Evolutionary conservation across 2,888 invertebrate species (phyloP), one percentile per base, ranked within the genome.

Genomic region (Drosophila aldrichi): DNA sequence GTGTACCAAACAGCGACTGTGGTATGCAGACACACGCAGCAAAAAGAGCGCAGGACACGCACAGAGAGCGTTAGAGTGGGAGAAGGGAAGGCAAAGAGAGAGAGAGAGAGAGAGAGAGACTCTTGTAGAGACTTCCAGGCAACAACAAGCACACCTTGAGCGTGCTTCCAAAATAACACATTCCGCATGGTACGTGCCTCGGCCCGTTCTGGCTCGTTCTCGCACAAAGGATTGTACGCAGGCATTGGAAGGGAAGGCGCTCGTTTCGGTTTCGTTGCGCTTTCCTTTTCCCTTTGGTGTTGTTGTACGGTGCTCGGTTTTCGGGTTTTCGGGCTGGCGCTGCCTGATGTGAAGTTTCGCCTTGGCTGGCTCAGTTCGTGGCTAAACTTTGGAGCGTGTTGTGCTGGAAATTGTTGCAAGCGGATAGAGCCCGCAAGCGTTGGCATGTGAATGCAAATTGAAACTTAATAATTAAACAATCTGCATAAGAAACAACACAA

Each of bases 351-450:
- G 68, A 76, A 84, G 79, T 81, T 76, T 66, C 66, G 76, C 74
- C 65, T 63, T 75, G 74, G 59, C 66, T 72, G 71, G 75, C 61
- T 90, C 75, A 78, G 76, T 86, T 86, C 88, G 89, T 86, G 87
- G 87, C 87, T 82, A 86, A 88, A 81, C 88, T 88, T 86, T 88
- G 87, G 82, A 88, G 86, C 87, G 86, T 86, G 81, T 74, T 84
- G 84, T 88, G 82, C 82, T 82, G 79, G 74, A 84, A 73, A 62
- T 79, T 76, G 72, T 77, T 67, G 70, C 79, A 74, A 79, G 74
- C 82, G 84, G 74, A 73, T 10, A 49, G 66, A 12, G 32, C 49
- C 49, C 18, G n/a, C 20, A 62, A 38, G 55, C 43, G 49, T 59
- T 66, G 22, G 66, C 70, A 75, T 59, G 56, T 36, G 52, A 75